Evolutionary conservation across 1,140 invertebrate genomes (phyloP).

Genomic region (Bactericera cockerelli): DNA sequence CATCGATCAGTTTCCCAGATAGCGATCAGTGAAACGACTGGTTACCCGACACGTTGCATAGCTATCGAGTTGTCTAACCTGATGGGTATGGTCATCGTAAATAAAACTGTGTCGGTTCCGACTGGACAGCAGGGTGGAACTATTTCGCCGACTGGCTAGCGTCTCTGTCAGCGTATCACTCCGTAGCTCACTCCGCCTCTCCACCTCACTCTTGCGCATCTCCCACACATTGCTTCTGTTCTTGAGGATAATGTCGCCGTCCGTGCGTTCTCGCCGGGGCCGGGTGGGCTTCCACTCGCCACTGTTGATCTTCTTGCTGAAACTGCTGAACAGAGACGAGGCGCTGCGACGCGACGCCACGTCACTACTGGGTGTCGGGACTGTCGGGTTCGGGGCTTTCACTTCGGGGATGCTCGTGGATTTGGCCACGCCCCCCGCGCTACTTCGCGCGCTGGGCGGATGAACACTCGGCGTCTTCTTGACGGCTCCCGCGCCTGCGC

Average conservation of each 20-base stretch:
- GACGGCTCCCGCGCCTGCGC: neutral
- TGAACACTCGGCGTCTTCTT: neutral
- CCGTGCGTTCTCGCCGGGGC: constrained; percentile 66
- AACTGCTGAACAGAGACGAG: neutral
- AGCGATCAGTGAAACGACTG: too few relatives aligned
- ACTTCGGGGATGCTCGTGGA: neutral
- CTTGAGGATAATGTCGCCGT: constrained; percentile 60
- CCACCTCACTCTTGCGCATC: constrained; percentile 25
- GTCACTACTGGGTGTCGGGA: too few relatives aligned
- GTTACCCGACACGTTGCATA: too few relatives aligned
- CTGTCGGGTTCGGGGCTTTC: neutral
- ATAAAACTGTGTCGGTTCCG: neutral
- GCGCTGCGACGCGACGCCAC: constrained; percentile 21
- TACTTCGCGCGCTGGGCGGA: neutral
- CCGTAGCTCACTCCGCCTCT: constrained; percentile 28
- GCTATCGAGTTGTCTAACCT: too few relatives aligned
- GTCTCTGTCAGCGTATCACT: too few relatives aligned
- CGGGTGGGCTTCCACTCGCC: constrained; percentile 28
- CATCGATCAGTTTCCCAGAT: too few relatives aligned
- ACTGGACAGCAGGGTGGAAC: neutral
- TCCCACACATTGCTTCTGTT: neutral
- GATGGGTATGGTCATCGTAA: neutral
- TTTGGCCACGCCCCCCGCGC: neutral
- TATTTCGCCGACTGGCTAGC: constrained; percentile 26
- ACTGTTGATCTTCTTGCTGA: constrained; percentile 6